phyloP scores from a whole-genome alignment of 2,888 invertebrate genomes.

The Xylota segnis region DNA sequence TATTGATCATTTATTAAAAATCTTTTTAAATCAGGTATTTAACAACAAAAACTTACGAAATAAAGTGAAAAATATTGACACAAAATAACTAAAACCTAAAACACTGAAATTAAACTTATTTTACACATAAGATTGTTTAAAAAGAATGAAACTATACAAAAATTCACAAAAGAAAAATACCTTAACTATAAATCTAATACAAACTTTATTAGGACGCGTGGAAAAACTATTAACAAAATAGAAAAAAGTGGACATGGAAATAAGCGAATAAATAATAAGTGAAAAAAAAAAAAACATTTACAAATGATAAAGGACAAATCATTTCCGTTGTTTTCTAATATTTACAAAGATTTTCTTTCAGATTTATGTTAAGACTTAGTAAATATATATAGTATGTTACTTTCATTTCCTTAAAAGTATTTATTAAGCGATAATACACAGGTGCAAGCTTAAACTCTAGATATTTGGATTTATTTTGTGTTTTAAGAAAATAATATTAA shows the following conservation, averaged over 20 bases:
- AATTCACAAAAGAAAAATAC: conserved; percentile 20
- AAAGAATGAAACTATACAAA: conserved; percentile 22
- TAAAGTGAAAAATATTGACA: conserved; percentile 54
- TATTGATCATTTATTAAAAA: conserved; percentile 42
- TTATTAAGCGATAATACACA: neutral
- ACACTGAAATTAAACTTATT: conserved; percentile 38
- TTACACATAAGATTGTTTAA: conserved; percentile 25
- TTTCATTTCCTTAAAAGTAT: neutral
- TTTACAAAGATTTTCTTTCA: conserved; percentile 43
- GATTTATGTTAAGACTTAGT: conserved; percentile 14
- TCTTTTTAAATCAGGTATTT: conserved; percentile 50
- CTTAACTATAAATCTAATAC: neutral
- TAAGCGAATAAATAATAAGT: conserved; percentile 63
- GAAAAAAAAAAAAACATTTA: conserved; percentile 18
- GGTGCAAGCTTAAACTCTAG: conserved; percentile 8
- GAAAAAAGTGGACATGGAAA: conserved; percentile 18
- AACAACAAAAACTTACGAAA: conserved; percentile 67
- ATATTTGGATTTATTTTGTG: conserved; percentile 23
- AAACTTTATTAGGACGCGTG: conserved; percentile 8
- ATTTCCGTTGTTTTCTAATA: conserved; percentile 30
- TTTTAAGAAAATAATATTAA: conserved; percentile 5
- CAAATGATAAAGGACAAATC: conserved; percentile 23
- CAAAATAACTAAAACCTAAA: conserved; percentile 42
- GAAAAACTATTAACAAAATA: conserved; percentile 12
- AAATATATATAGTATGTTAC: neutral